phyloP scores from a whole-genome alignment of 2,888 invertebrate genomes.

The Colletes collaris region DNA sequence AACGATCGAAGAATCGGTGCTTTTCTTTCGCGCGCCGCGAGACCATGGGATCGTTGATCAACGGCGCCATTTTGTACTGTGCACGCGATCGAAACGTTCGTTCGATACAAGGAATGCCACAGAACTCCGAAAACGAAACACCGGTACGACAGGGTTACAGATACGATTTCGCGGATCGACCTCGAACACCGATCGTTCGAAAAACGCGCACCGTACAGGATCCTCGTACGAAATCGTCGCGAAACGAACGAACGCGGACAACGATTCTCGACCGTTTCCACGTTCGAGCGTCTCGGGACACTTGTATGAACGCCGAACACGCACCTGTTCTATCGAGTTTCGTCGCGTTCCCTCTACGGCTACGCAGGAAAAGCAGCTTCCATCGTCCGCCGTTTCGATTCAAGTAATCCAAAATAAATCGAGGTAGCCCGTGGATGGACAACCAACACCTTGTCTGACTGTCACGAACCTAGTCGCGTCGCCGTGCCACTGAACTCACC shows the following conservation, averaged over 20 bases:
- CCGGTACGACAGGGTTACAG: background rate
- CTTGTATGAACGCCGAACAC: slow-evolving; percentile 12
- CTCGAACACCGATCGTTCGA: background rate
- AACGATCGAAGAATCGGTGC: background rate
- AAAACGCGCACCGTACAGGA: too few relatives aligned
- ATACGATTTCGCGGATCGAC: background rate
- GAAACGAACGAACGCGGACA: background rate
- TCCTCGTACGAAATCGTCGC: background rate
- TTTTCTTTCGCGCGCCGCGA: slow-evolving; percentile 17
- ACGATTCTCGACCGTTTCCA: background rate
- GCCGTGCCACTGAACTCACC: slow-evolving; percentile 55
- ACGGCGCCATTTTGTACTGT: slow-evolving; percentile 61
- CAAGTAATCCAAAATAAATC: slow-evolving; percentile 66
- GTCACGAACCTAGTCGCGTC: slow-evolving; percentile 38
- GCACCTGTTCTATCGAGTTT: slow-evolving; percentile 27
- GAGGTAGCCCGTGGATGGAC: background rate
- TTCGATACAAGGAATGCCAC: slow-evolving; percentile 33
- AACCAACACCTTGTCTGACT: slow-evolving; percentile 38
- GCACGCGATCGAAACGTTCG: slow-evolving; percentile 50
- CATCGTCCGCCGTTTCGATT: slow-evolving; percentile 30
- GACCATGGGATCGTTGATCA: slow-evolving; percentile 29
- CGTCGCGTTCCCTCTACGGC: background rate
- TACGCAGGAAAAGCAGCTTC: background rate
- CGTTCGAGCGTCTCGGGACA: slow-evolving; percentile 2
- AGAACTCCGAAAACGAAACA: background rate